Evolutionary conservation across 2,888 invertebrate species (phyloP).

Genomic region (Drosophila anomelani): DNA sequence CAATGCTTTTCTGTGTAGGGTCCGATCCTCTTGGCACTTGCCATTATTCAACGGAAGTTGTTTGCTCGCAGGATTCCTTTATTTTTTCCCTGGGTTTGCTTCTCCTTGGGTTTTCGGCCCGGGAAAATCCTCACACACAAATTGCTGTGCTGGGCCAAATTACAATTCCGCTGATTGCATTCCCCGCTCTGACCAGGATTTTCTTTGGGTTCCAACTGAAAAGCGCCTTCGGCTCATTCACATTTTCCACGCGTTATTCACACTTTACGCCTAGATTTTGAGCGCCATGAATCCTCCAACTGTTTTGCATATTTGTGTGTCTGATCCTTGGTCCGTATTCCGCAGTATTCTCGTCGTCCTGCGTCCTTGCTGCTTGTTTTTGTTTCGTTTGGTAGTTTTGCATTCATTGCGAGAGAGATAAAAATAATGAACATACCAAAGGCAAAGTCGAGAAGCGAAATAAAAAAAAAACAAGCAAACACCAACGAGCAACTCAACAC

Average conservation of each 20-base stretch:
- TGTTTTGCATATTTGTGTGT: constrained; percentile 78
- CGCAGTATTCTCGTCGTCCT: constrained; percentile 11
- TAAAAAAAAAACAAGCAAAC: constrained; percentile 24
- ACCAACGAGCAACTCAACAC: constrained; percentile 43
- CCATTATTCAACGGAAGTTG: constrained; percentile 77
- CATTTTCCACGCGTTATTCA: constrained; percentile 72
- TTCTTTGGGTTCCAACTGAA: constrained; percentile 36
- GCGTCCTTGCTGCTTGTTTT: constrained; percentile 41
- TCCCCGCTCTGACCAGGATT: constrained; percentile 48
- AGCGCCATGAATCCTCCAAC: constrained; percentile 75
- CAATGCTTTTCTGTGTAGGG: neutral
- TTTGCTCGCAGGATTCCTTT: constrained; percentile 60
- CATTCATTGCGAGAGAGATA: constrained; percentile 81
- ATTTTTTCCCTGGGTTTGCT: constrained; percentile 10
- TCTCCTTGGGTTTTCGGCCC: constrained; percentile 15
- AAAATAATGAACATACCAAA: constrained; percentile 83
- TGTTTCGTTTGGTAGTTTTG: constrained; percentile 66
- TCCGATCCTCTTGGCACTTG: constrained; percentile 56
- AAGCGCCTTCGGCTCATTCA: constrained; percentile 73
- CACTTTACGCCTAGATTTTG: constrained; percentile 80
- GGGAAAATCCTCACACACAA: constrained; percentile 59
- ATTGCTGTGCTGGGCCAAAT: constrained; percentile 79
- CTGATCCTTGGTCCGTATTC: constrained; percentile 17
- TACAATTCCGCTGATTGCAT: constrained; percentile 84
- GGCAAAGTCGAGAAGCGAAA: constrained; percentile 70